Base-by-base conservation (phyloP, 2,888 invertebrate genomes). In the Amblyteles armatorius region DNA sequence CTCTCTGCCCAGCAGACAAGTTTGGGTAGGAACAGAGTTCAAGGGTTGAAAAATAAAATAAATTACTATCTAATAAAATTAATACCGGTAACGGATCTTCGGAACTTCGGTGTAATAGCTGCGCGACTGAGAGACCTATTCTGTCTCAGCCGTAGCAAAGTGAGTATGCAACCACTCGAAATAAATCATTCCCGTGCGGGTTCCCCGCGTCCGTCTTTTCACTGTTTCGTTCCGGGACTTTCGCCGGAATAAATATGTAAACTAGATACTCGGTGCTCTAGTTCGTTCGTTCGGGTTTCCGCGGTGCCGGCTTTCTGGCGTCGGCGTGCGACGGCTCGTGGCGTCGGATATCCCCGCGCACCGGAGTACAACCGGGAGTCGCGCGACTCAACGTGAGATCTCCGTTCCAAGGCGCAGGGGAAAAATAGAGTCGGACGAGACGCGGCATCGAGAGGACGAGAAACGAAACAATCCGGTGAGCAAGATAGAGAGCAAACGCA, bases 191-290 rank as follows among this genome's bases (percentile, higher is more conserved):
- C 74, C 74, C 73, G 57, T 72, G 72, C 65, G 68, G 67, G 50
- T 68, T 80, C 60, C 44, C 33, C 44, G 26, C 83, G 57, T 68
- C 52, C 78, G 67, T 69, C 73, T 83, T 81, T 63, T 48, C 73
- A 81, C 68, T 60, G 67, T 44, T 67, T 50, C 81, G 67, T 71
- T 65, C 22, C 60, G 63, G 71, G 78, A 80, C 69, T 86, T 86
- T 84, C 67, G 69, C 55, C 73, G 79, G 69, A 83, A 87, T 83
- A 85, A 87, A 80, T 80, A 83, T 83, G 85, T 83, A 83, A 87
- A 85, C 85, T 73, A 77, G 82, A 87, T 83, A 73, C 69, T 52
- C 74, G n/a, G 26, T 74, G 65, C 73, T 74, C 26, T 57, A 50
- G 57, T 60, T 65, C 65, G 68, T 67, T 44, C 26, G 52, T 63